Conservation (phyloP, 2,888 invertebrate genomes). For the Leptarthrus brevirostris region DNA sequence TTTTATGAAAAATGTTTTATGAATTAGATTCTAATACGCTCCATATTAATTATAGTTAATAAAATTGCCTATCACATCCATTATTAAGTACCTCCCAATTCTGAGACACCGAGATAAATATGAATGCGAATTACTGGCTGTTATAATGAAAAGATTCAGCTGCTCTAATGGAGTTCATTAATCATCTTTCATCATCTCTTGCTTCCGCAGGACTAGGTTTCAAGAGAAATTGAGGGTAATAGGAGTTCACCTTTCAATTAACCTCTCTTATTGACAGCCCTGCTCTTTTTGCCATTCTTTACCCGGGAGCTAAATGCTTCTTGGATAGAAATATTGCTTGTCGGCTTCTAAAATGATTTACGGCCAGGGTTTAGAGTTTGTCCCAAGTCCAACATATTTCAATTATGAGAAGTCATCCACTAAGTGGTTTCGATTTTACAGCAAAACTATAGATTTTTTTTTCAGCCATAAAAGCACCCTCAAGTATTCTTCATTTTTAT, state of each 20-base stretch:
- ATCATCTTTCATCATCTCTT: constrained; percentile 25
- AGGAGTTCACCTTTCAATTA: constrained; percentile 41
- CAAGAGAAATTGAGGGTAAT: constrained; percentile 3
- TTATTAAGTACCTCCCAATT: neutral
- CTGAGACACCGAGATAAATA: neutral
- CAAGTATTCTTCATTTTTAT: constrained; percentile 9
- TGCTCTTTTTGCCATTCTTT: neutral
- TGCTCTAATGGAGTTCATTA: constrained; percentile 22
- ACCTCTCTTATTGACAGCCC: neutral
- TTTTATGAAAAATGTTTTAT: too few relatives aligned
- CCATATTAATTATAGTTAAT: neutral
- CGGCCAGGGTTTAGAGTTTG: neutral
- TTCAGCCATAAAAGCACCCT: neutral
- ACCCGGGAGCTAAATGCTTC: too few relatives aligned
- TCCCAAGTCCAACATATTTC: constrained; percentile 48
- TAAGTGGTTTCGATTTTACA: constrained; percentile 23
- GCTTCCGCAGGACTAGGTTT: neutral
- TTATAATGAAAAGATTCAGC: neutral
- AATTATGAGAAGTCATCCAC: constrained; percentile 50
- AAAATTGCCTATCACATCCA: neutral
- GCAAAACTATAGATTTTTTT: neutral
- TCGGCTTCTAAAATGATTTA: neutral
- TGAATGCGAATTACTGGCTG: neutral
- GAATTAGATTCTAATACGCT: neutral
- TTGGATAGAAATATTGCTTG: neutral